Percentiles rank a stretch among this genome's conserved stretches.
Evolutionary conservation across 2,888 invertebrate genomes (phyloP).

Genomic region (Mechanitis mazaeus): DNA sequence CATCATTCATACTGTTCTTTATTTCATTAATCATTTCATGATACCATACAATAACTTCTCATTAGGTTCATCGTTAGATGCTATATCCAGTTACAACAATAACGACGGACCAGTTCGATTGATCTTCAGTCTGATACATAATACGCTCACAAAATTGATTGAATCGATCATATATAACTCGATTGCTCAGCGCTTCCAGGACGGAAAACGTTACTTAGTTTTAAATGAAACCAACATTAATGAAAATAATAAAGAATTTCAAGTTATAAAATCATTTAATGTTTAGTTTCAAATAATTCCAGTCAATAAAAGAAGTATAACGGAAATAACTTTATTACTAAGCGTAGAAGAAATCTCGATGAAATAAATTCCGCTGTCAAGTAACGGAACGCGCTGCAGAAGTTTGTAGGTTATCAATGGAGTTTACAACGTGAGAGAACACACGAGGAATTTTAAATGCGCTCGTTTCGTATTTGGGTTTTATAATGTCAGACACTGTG

Average conservation of each 20-base stretch:
- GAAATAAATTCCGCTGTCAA: constrained; percentile 5
- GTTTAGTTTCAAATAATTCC: too few relatives aligned
- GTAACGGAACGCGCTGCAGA: constrained; percentile 1
- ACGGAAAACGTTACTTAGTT: too few relatives aligned
- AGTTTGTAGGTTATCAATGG: constrained; percentile 6
- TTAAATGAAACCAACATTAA: too few relatives aligned
- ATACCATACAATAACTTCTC: not conserved
- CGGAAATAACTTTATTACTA: not conserved
- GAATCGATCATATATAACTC: constrained; percentile 1
- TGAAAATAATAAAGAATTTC: too few relatives aligned
- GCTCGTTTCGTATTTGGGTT: not conserved
- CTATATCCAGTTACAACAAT: not conserved
- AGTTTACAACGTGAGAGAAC: constrained; percentile 5
- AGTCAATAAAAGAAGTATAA: not conserved
- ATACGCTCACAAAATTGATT: constrained; percentile 9
- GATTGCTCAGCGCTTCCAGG: not conserved
- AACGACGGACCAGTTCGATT: not conserved
- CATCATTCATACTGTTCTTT: too few relatives aligned
- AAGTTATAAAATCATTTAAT: too few relatives aligned
- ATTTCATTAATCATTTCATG: not conserved
- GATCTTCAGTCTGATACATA: constrained; percentile 4
- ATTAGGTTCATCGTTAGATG: not conserved
- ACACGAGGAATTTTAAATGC: constrained; percentile 2
- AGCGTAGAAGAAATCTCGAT: constrained; percentile 2
- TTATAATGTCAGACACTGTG: not conserved